Evolutionary conservation across 1,140 invertebrate genomes (phyloP), one percentile per base, ranked within the genome.

Genomic region (Palaemon carinicauda): DNA sequence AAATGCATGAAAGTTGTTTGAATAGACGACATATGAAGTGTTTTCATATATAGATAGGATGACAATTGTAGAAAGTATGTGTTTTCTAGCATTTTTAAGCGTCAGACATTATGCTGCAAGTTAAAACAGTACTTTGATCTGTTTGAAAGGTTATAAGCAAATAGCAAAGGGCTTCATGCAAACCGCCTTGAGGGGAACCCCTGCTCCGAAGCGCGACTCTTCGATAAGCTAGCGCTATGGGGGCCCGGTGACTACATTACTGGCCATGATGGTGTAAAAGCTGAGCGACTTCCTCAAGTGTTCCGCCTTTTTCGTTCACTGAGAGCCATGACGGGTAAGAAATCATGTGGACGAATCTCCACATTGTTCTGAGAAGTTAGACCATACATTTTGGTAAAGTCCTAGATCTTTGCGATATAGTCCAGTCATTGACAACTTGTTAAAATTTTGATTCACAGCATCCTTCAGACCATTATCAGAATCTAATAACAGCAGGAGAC

Each of bases 381-480:
- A 77, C 85, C n/a, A 77, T 51, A 60, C 73, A 82, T 77, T 81
- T 14, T 87, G 80, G 73, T n/a, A 27, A 86, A 41, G 33, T 50
- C 31, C 52, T 54, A 75, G 71, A 82, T 87, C 65, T 71, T 65
- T 33, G 77, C 80, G 79, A 87, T 87, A 87, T 77, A 87, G 85
- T 77, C 85, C 85, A 87, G 85, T 87, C 85, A 87, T 87, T 87
- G 85, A 87, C 85, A 87, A 87, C 85, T 87, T 87, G 85, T 87
- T 87, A 87, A 87, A 82, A 87, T 87, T 87, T 87, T 87, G 85
- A 87, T 87, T 81, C 85, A 87, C 85, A 87, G 69, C 85, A 77
- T 82, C 85, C 69, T 81, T 82, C 85, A 87, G 85, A 82, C 80
- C 79, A 87, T 87, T 81, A 87, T 87, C 79, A 74, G 85, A 82